Evolutionary conservation across 2,888 invertebrate species (phyloP).

Genomic region (Dryococelus australis): DNA sequence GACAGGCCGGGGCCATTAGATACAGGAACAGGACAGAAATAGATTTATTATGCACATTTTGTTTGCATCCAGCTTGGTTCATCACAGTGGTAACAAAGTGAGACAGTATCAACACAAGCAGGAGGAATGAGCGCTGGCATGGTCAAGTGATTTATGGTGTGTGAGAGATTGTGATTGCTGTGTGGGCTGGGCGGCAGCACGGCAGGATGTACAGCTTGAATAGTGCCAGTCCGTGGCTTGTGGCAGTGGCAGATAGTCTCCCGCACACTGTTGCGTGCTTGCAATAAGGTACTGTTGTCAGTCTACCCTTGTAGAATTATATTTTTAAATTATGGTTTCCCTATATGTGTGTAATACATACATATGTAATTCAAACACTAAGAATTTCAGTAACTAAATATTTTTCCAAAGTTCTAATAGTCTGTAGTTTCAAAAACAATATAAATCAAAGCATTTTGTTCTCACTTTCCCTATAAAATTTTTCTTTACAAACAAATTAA

Average conservation of each 20-base stretch:
- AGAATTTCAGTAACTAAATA: no score
- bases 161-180: not conserved
- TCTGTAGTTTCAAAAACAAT: no score
- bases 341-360: no score
- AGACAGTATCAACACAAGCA: not conserved
- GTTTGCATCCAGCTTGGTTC: not conserved
- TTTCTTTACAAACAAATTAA: no score
- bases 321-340: no score
- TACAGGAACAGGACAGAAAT: not conserved
- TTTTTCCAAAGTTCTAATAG: no score
- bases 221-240: not conserved
- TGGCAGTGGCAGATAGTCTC: not conserved
- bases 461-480: no score
- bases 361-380: no score
- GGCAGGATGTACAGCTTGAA: not conserved
- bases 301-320: no score
- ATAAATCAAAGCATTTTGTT: no score
- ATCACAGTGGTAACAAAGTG: not conserved
- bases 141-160: slow-evolving; percentile 16
- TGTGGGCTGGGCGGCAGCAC: not conserved
- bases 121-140: not conserved
- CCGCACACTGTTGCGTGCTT: not conserved
- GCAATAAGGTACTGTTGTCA: not conserved
- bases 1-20: not conserved
- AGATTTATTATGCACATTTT: not conserved